These are phyloP conservation scores for Hydropsyche tenuis DNA, from an alignment of 1,140 invertebrate genomes.

Conservation along the genomic window DNA sequence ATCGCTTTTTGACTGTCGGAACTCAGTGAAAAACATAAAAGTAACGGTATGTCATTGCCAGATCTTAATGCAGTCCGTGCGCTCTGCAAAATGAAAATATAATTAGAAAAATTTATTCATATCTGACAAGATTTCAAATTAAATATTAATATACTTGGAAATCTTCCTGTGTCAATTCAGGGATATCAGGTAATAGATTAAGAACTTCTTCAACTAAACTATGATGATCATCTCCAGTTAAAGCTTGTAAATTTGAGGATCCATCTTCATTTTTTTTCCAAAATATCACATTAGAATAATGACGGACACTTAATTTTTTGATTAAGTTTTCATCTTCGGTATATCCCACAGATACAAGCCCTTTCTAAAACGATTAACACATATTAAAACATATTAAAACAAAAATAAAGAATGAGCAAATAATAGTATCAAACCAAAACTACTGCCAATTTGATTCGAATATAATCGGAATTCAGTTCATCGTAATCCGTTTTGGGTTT, in stretches of 20 bases:
- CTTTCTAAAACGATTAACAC: slow-evolving; percentile 63
- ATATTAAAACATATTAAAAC: too few species aligned
- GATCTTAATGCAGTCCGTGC: slow-evolving; percentile 56
- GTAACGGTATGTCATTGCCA: slow-evolving; percentile 62
- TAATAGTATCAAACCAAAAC: slow-evolving; percentile 63
- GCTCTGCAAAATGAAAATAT: slow-evolving; percentile 54
- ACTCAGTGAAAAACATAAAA: slow-evolving; percentile 72
- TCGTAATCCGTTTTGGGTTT: neutral
- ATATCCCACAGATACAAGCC: slow-evolving; percentile 65
- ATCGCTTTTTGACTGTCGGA: slow-evolving; percentile 63
- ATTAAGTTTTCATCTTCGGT: slow-evolving; percentile 61
- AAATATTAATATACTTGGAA: slow-evolving; percentile 55
- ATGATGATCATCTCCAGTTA: slow-evolving; percentile 59
- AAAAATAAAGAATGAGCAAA: slow-evolving; percentile 4
- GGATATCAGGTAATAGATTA: slow-evolving; percentile 63
- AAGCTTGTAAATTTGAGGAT: slow-evolving; percentile 51
- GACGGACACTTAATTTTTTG: slow-evolving; percentile 53
- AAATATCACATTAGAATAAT: slow-evolving; percentile 60
- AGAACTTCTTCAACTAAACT: slow-evolving; percentile 65
- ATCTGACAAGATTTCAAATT: neutral
- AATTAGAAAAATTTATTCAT: slow-evolving; percentile 32
- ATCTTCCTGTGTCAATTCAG: slow-evolving; percentile 59
- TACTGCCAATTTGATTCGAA: slow-evolving; percentile 67
- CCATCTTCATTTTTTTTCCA: slow-evolving; percentile 55
- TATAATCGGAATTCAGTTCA: slow-evolving; percentile 52